phyloP scores from a whole-genome alignment of 2,888 invertebrate genomes.

The Cryptophagus acutangulus region DNA sequence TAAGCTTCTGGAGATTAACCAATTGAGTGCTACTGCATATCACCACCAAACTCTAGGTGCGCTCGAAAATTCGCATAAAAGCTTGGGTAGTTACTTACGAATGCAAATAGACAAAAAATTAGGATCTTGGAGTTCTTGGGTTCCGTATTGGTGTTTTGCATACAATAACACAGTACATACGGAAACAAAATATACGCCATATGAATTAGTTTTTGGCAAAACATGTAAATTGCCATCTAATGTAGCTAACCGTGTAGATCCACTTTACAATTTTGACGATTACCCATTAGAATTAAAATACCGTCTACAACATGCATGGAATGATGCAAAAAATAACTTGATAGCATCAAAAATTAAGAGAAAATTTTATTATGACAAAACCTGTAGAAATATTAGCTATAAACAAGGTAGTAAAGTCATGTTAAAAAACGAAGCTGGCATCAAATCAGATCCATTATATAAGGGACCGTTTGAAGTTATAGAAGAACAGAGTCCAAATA shows the following conservation, averaged over 20 bases:
- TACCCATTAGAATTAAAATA: constrained; percentile 15
- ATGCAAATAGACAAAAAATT: constrained; percentile 14
- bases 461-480: constrained; percentile 1
- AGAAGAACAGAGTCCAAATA: not conserved
- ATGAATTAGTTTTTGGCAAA: constrained; percentile 12
- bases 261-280: constrained; percentile 17
- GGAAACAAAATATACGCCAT: constrained; percentile 9
- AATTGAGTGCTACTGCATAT: constrained; percentile 14
- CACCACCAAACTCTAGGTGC: constrained; percentile 17
- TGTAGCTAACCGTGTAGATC: constrained; percentile 7
- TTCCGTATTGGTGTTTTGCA: constrained; percentile 13
- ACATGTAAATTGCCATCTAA: constrained; percentile 8
- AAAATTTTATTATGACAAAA: constrained; percentile 7
- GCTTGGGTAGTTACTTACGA: constrained; percentile 16
- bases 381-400: not conserved
- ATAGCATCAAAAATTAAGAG: constrained; percentile 11
- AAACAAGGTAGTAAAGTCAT: not conserved
- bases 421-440: not conserved
- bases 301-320: constrained; percentile 13
- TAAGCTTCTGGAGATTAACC: constrained; percentile 16
- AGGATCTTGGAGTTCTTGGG: constrained; percentile 11
- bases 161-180: constrained; percentile 14
- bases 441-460: not conserved
- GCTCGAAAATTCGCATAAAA: constrained; percentile 21
- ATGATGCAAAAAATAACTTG: constrained; percentile 16